Evolutionary conservation across 1,140 invertebrate species (phyloP).

Genomic region (Sipha flava): DNA sequence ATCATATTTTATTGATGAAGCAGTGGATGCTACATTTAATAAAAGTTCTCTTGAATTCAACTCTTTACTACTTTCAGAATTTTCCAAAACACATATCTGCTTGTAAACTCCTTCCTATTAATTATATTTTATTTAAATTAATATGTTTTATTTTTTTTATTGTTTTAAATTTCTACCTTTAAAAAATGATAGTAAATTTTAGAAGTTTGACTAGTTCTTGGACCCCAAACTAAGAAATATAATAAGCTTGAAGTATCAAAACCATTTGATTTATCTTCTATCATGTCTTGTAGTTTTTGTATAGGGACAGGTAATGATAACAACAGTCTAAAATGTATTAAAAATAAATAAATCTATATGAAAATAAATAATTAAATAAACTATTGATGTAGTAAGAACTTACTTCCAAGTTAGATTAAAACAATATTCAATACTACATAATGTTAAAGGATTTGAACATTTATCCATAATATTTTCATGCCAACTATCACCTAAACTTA

Average conservation of each 20-base stretch:
- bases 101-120: background rate
- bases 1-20: background rate
- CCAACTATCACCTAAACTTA: background rate
- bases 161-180: constrained; percentile 44
- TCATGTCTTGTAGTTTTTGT: background rate
- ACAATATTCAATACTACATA: constrained; percentile 83
- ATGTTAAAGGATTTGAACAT: constrained; percentile 45
- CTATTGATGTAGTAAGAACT: constrained; percentile 33
- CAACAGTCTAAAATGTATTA: constrained; percentile 50
- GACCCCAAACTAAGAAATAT: constrained; percentile 65
- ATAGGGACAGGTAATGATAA: constrained; percentile 60
- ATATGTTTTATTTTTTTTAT: background rate
- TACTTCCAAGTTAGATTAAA: constrained; percentile 78
- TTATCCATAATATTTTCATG: background rate
- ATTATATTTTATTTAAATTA: background rate
- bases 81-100: background rate
- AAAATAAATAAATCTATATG: background rate
- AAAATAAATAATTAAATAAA: background rate
- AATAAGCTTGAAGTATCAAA: constrained; percentile 49
- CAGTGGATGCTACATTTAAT: background rate
- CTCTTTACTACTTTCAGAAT: background rate
- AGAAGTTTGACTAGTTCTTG: constrained; percentile 59
- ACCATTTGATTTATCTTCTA: background rate
- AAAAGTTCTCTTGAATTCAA: background rate
- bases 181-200: constrained; percentile 66